Evolutionary conservation across 2,888 invertebrate species (phyloP), one percentile per base, ranked within the genome.

Genomic region (Lycia hirtaria): DNA sequence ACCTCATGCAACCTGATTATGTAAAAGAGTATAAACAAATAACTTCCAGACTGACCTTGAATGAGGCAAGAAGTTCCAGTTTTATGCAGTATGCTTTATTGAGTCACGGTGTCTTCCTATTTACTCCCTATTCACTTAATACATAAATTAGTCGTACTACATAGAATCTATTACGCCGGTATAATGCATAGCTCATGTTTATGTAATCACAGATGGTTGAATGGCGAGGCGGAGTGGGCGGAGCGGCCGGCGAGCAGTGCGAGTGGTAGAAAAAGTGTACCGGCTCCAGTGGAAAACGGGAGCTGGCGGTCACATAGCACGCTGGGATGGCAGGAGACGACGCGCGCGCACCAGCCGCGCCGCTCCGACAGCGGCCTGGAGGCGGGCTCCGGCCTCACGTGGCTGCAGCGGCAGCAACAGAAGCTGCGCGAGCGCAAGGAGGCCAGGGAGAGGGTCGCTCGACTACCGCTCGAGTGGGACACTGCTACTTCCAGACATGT

Each of bases 401-500:
- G 97, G 97, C 92, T 97, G 61, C 96, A 96, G 83, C 93, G 95
- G 65, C 97, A 97, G 78, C 97, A 97, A 77, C 94, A 96, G 80
- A 96, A 96, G 80, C 92, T 97, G 40, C 93, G 96, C 44, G 96
- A 96, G 71, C 93, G 95, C 68, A 93, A 94, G 71, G 96, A 96
- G 79, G 94, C 95, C 59, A 93, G 95, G 77, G 93, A 95, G 81
- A 92, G 95, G 62, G 95, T 95, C 75, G 95, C 96, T 81, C 93
- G 95, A 66, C 93, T 94, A 69, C 94, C 95, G 63, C 94, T 95
- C 78, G 96, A 96, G 85, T 88, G 90, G 89, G 92, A 89, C 75
- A 80, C 81, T 69, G 82, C 89, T 61, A 79, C 87, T 72, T 81
- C 89, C 72, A 80, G 91, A 71, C 87, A 92, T 54, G 85, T 89